Conservation (phyloP, 2,888 invertebrate genomes). For the Troides aeacus region DNA sequence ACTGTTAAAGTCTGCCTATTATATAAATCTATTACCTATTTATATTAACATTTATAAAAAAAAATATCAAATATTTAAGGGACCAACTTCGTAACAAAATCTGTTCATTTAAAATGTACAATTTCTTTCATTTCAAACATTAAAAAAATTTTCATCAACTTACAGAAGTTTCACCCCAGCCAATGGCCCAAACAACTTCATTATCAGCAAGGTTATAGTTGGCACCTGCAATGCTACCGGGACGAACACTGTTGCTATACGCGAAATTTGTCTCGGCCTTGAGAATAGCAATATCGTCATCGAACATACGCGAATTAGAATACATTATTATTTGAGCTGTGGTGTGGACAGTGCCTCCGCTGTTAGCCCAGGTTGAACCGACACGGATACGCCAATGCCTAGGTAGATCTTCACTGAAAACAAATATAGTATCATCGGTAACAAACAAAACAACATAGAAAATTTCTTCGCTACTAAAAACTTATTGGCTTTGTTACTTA, state of each 20-base stretch:
- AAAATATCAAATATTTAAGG: too few relatives aligned
- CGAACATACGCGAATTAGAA: constrained; percentile 33
- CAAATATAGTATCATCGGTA: not conserved
- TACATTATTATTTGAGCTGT: constrained; percentile 35
- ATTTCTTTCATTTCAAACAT: too few relatives aligned
- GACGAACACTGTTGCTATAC: constrained; percentile 32
- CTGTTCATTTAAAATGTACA: not conserved
- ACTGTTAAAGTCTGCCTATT: too few relatives aligned
- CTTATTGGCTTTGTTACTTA: constrained; percentile 35
- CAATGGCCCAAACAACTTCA: constrained; percentile 46
- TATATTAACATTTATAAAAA: too few relatives aligned
- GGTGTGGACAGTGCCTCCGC: constrained; percentile 37
- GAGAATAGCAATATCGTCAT: constrained; percentile 47
- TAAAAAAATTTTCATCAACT: constrained; percentile 28
- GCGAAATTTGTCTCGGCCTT: constrained; percentile 32
- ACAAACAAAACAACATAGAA: too few relatives aligned
- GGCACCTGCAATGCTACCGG: constrained; percentile 41
- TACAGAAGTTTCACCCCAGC: constrained; percentile 48
- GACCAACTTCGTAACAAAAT: too few relatives aligned
- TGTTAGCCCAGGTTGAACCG: constrained; percentile 18
- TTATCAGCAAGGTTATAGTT: constrained; percentile 40
- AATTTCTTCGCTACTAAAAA: not conserved
- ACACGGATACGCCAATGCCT: constrained; percentile 19
- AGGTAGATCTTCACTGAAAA: constrained; percentile 31
- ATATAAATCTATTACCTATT: too few relatives aligned